Evolutionary conservation across 2,797 vertebrate genomes (phyloP).

Genomic region (Nasua narica): DNA sequence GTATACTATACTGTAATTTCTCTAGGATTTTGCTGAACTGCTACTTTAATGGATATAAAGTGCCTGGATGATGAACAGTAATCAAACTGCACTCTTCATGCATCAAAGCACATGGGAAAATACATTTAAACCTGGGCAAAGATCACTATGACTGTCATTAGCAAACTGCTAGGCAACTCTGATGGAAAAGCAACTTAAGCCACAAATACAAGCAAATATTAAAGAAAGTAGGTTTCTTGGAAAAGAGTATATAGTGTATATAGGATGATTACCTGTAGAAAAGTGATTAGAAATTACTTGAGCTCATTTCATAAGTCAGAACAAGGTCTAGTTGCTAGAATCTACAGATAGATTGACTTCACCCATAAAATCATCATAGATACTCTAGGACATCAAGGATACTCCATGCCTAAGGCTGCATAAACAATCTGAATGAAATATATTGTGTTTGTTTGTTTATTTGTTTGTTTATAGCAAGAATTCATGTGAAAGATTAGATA

Average conservation of each 20-base stretch:
- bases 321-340: neutral
- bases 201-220: neutral
- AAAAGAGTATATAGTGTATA: neutral
- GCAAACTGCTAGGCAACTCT: neutral
- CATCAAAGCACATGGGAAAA: neutral
- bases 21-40: neutral
- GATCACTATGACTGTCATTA: neutral
- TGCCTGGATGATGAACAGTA: neutral
- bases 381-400: neutral
- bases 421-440: neutral
- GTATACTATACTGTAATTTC: neutral
- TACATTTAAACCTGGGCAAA: neutral
- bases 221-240: neutral
- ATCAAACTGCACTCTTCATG: neutral
- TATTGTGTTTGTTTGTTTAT: neutral
- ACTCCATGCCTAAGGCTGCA: neutral
- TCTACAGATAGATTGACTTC: neutral
- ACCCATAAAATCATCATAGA: neutral
- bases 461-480: neutral
- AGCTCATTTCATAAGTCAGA: neutral
- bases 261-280: neutral
- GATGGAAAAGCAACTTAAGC: neutral
- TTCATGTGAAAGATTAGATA: neutral
- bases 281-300: neutral
- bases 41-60: neutral